Evolutionary conservation across 2,888 invertebrate genomes (phyloP), one percentile per base, ranked within the genome.

Genomic region (Scelioninae gen. 1): DNA sequence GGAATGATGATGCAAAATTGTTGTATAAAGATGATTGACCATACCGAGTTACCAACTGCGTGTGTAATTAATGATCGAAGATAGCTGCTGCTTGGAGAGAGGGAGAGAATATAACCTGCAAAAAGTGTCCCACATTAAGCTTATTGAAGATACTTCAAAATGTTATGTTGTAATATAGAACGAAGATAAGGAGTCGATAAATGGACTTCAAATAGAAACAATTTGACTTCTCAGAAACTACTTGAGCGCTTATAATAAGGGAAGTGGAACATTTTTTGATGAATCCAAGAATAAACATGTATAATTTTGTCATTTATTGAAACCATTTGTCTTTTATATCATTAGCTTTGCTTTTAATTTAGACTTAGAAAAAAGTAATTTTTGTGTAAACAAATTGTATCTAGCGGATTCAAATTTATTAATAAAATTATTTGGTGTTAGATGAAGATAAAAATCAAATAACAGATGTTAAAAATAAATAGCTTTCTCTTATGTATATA

Each of bases 91-190:
- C n/a, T 29, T 23, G 62, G 11, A 0, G 56, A 4, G 65, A n/a
- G n/a, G n/a, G n/a, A n/a, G n/a, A n/a, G n/a, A n/a, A n/a, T n/a
- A n/a, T n/a, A 55, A 38, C 56, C 5, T 11, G 49, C 77, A 78
- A 78, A 71, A 78, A 78, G 63, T 78, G 77, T 78, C 69, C 77
- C 45, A 78, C 63, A 63, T 78, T 10, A 15, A 69, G 68, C 60
- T 68, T 47, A 29, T 63, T 63, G 45, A 5, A 69, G 49, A 40
- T 43, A 63, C 63, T 78, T 63, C 55, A 40, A 71, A 71, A 71
- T 56, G 31, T 45, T 47, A 49, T 34, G 16, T 40, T 13, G 32
- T 51, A 76, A 58, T 58, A 16, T 13, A 34, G 23, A 29, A 43
- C 45, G 31, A 23, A 76, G 66, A 77, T 69, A 49, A 78, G 66